These are phyloP conservation scores for Formica aserva DNA, from an alignment of 2,888 invertebrate genomes.

Conservation along the genomic window DNA sequence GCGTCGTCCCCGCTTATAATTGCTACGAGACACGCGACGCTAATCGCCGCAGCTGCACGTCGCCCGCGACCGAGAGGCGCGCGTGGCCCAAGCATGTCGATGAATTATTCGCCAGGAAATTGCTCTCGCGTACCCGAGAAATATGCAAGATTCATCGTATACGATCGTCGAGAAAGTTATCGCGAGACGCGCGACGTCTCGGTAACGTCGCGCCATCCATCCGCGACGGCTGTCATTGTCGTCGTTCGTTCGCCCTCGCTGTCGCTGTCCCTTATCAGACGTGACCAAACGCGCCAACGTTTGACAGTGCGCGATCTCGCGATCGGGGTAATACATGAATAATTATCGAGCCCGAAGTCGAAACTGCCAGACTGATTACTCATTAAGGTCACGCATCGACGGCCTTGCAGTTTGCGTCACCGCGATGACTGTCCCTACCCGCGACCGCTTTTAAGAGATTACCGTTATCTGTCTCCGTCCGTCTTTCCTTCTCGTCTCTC, in stretches of 20 bases:
- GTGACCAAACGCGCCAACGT: not conserved
- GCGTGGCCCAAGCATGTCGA: conserved; percentile 5
- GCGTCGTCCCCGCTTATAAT: conserved; percentile 64
- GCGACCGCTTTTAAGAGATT: conserved; percentile 60
- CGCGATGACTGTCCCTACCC: conserved; percentile 53
- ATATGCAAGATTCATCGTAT: not conserved
- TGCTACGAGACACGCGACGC: conserved; percentile 79
- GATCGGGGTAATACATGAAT: conserved; percentile 56
- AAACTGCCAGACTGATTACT: conserved; percentile 78
- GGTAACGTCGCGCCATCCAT: not conserved
- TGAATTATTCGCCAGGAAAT: conserved; percentile 21
- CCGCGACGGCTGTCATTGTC: conserved; percentile 27
- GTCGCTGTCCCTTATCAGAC: not conserved
- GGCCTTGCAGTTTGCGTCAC: conserved; percentile 81
- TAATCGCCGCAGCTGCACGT: conserved; percentile 66
- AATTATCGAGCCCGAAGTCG: not conserved
- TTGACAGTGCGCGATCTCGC: conserved; percentile 39
- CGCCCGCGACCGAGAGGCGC: conserved; percentile 15
- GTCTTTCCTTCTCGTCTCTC: not conserved
- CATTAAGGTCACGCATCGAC: conserved; percentile 82
- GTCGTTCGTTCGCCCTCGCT: conserved; percentile 4
- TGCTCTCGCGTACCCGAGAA: conserved; percentile 52
- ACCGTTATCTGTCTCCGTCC: conserved; percentile 73
- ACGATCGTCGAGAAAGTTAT: not conserved
- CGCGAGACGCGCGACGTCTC: not conserved